Percentiles rank a stretch among this genome's conserved stretches.
phyloP scores from a whole-genome alignment of 2,888 invertebrate genomes.

The Trichopoda pennipes region DNA sequence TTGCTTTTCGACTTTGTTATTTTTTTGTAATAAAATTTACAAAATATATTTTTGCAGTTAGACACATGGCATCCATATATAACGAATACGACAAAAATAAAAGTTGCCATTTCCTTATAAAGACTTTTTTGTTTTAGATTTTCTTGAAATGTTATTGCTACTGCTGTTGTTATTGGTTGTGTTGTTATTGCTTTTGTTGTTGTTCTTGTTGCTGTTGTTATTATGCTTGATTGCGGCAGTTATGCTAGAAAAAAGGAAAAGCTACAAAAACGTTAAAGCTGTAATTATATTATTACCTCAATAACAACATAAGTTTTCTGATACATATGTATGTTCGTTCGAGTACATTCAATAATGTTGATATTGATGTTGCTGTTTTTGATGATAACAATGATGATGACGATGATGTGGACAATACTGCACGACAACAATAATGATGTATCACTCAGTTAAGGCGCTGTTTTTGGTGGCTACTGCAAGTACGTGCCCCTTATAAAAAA shows the following conservation, averaged over 20 bases:
- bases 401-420: slow-evolving; percentile 48
- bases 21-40: slow-evolving; percentile 1
- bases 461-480: slow-evolving; percentile 65
- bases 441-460: slow-evolving; percentile 65
- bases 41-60: slow-evolving; percentile 50
- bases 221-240: slow-evolving; percentile 32
- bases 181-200: not conserved
- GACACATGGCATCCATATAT: slow-evolving; percentile 61
- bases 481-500: slow-evolving; percentile 65
- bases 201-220: slow-evolving; percentile 5
- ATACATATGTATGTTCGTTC: slow-evolving; percentile 30
- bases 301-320: slow-evolving; percentile 71
- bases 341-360: slow-evolving; percentile 43
- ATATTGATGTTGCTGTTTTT: slow-evolving; percentile 29
- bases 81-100: slow-evolving; percentile 65
- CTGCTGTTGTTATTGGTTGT: slow-evolving; percentile 6
- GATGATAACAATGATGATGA: slow-evolving; percentile 38
- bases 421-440: slow-evolving; percentile 62
- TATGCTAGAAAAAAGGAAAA: slow-evolving; percentile 2
- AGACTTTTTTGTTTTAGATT: slow-evolving; percentile 64
- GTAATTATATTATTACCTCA: slow-evolving; percentile 73
- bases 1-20: not conserved
- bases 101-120: slow-evolving; percentile 71
- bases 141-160: slow-evolving; percentile 50
- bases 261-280: slow-evolving; percentile 63